Evolutionary conservation across 1,140 invertebrate genomes (phyloP).

Genomic region (Heliconius hewitsoni): DNA sequence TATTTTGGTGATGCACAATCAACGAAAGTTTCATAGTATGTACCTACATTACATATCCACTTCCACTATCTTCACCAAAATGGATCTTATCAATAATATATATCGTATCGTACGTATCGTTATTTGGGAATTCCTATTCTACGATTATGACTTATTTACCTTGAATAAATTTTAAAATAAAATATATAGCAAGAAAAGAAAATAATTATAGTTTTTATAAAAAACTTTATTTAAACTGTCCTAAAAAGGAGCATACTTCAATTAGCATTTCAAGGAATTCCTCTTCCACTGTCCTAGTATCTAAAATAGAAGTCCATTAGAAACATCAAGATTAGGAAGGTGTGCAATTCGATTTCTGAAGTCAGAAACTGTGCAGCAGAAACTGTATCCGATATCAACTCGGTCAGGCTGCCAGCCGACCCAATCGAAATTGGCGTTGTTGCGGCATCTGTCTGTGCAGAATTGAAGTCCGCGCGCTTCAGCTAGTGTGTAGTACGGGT

Average conservation of each 20-base stretch:
- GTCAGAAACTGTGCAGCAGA: slow-evolving; percentile 84
- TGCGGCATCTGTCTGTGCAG: slow-evolving; percentile 82
- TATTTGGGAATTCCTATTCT: neutral
- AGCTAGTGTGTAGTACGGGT: slow-evolving; percentile 81
- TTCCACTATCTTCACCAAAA: neutral
- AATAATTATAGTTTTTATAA: too few relatives aligned
- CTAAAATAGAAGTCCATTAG: slow-evolving; percentile 64
- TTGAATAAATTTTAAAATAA: neutral
- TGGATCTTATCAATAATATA: neutral
- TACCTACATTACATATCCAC: neutral
- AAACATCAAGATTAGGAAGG: slow-evolving; percentile 76
- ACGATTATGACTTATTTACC: neutral
- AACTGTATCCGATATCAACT: slow-evolving; percentile 83
- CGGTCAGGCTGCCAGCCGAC: slow-evolving; percentile 73
- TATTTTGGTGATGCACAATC: neutral
- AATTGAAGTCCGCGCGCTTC: slow-evolving; percentile 76
- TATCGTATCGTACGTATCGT: neutral
- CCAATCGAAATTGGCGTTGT: slow-evolving; percentile 82
- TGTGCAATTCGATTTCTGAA: slow-evolving; percentile 81
- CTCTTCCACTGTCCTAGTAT: neutral
- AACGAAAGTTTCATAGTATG: neutral
- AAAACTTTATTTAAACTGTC: too few relatives aligned
- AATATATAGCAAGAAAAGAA: neutral
- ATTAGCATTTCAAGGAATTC: too few relatives aligned
- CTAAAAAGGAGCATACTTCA: too few relatives aligned